Base-by-base conservation (phyloP, 2,113 vertebrate genomes). In the Corvus moneduloides region DNA sequence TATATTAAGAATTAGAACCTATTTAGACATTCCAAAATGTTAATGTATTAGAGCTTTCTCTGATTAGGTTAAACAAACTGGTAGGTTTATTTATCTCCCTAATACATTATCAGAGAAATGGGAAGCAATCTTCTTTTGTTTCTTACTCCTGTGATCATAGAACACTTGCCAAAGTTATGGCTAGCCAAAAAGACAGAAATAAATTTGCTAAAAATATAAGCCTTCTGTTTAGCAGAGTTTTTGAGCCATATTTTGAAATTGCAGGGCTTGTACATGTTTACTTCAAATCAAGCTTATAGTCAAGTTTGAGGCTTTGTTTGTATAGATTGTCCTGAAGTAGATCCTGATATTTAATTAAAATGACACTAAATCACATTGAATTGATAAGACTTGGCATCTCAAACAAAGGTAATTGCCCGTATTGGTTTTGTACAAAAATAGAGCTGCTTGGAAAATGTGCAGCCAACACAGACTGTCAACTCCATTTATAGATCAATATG, bases 401-500 rank as follows among this genome's bases (percentile, higher is more conserved):
- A 97, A 98, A 98, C 97, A 98, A 98, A 98, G 98, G 98, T 98
- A 98, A 98, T 98, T 98, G 98, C 97, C 97, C 96, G 97, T 98
- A 98, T 98, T 98, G 98, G 97, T 98, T 98, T 98, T 97, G 97
- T 98, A 97, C 96, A 98, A 98, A 98, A 98, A 97, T 98, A 98
- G 97, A 96, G 52, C 97, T 98, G 98, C 98, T 98, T 98, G 97
- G 98, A 98, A 98, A 98, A 98, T 97, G 96, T 98, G 98, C 98
- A 98, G 97, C 97, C 97, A 98, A 98, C 98, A 98, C 98, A 98
- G 97, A 97, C 97, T 98, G 98, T 98, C 98, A 98, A 97, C 97
- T 98, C 98, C 98, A 98, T 98, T 98, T 98, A 98, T 98, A 98
- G 97, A 98, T 98, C 98, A 97, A 98, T 98, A 98, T 98, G 97